Evolutionary conservation across 2,797 vertebrate species (phyloP).

Genomic region (Hippoglossus hippoglossus): DNA sequence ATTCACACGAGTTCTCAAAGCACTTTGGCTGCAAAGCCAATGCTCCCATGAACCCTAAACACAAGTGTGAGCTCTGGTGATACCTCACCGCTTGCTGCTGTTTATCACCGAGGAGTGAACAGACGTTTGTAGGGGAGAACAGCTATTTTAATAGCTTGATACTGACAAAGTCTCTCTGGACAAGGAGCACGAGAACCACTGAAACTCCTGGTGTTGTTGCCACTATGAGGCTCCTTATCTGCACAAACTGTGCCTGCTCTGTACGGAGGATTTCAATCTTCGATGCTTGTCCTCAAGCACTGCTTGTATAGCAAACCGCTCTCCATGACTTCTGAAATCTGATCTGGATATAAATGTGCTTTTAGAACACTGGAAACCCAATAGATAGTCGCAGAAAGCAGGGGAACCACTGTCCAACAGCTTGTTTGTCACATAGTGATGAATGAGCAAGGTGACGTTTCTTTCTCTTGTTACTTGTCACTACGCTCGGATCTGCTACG

Average conservation of each 20-base stretch:
- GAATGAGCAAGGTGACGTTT: conserved; percentile 41
- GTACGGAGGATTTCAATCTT: conserved; percentile 37
- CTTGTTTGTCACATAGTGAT: conserved; percentile 47
- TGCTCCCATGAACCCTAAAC: conserved; percentile 93
- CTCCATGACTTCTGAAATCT: conserved; percentile 41
- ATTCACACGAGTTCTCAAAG: conserved; percentile 91
- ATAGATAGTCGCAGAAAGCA: conserved; percentile 32
- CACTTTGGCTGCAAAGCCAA: conserved; percentile 90
- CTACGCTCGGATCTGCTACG: conserved; percentile 50
- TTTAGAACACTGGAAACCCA: conserved; percentile 80
- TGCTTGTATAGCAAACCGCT: conserved; percentile 29
- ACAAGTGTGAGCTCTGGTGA: conserved; percentile 98
- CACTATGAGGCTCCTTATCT: conserved; percentile 53
- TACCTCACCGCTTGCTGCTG: not conserved
- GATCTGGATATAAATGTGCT: conserved; percentile 50
- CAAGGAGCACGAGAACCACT: conserved; percentile 55
- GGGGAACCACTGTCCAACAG: conserved; percentile 50
- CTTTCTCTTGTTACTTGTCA: conserved; percentile 44
- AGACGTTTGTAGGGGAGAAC: conserved; percentile 19
- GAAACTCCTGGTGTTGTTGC: conserved; percentile 40
- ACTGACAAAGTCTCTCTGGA: conserved; percentile 48
- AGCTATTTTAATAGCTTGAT: conserved; percentile 7
- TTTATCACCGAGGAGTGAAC: conserved; percentile 15
- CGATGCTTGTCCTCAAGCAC: conserved; percentile 38
- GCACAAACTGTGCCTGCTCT: conserved; percentile 51